Base-by-base conservation (phyloP, 2,113 vertebrate species). In the Tetraodon nigroviridis region DNA sequence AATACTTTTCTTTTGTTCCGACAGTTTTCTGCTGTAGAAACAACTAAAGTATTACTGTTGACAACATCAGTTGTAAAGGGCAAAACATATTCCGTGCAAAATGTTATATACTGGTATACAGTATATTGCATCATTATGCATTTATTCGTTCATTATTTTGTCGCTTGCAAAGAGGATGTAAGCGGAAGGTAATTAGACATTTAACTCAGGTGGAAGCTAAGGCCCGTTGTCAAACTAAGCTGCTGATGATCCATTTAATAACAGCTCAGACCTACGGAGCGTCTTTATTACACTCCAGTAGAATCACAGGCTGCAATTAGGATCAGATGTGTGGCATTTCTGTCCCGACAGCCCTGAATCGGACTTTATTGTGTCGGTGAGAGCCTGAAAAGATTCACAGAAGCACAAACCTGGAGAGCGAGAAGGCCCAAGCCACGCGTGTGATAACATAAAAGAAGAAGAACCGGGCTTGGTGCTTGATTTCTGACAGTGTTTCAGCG, bases 231-330 rank as follows among this genome's bases (percentile, higher is more conserved):
- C 37, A 19, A 64, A 47, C 29, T n/a, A 19, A 61, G 20, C 57
- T 69, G 52, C 50, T 16, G 22, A 16, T 57, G 70, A 41, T 48
- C 54, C 51, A 53, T 57, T 65, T 80, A 83, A 79, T 79, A 63
- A 73, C 61, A 69, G 79, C 69, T 73, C 56, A 71, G 64, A 58
- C 69, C 75, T 71, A 68, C 55, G 57, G 29, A 77, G 51, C 75
- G 71, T 76, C 69, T 58, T 58, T 27, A 5, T 41, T 58, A 52
- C 44, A 84, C 78, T 82, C 77, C 77, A 71, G 76, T 24, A 19
- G 12, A 58, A 48, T 48, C 54, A 63, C 54, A 71, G 68, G 69
- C 51, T 56, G 51, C 71, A 81, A 87, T 85, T 85, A 76, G 70
- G 29, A 64, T 85, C 81, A 84, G 58, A 54, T 20, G 40, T 73